Evolutionary conservation across 2,113 vertebrate genomes (phyloP).

Genomic region (Ptyas mucosa): DNA sequence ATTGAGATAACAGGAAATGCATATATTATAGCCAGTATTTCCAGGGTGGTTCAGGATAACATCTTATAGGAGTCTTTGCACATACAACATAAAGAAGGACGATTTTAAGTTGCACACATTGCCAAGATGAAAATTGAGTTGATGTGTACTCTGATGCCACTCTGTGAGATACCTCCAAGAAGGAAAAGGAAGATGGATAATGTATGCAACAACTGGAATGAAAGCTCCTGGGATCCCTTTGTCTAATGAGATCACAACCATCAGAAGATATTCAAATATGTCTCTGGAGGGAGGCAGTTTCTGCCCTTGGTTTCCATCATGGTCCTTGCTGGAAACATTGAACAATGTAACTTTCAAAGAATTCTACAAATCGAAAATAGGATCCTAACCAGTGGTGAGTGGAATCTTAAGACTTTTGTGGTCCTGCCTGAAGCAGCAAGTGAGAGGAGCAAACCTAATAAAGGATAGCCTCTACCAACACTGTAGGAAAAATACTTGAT

Average conservation of each 20-base stretch:
- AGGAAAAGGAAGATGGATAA: neutral
- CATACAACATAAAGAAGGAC: neutral
- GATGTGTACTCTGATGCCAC: neutral
- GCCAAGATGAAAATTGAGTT: neutral
- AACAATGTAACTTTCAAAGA: neutral
- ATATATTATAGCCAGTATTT: neutral
- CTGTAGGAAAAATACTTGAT: neutral
- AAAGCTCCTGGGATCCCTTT: neutral
- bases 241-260: neutral
- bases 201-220: neutral
- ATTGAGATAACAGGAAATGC: neutral
- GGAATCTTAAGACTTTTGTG: neutral
- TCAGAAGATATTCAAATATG: neutral
- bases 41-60: neutral
- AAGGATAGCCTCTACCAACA: neutral
- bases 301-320: neutral
- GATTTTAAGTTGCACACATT: neutral
- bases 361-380: neutral
- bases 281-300: neutral
- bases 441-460: neutral
- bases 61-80: neutral
- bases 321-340: neutral
- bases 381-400: neutral
- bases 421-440: neutral
- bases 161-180: neutral